Evolutionary conservation across 2,797 vertebrate genomes (phyloP), one percentile per base, ranked within the genome.

Genomic region (Siniperca undulata): DNA sequence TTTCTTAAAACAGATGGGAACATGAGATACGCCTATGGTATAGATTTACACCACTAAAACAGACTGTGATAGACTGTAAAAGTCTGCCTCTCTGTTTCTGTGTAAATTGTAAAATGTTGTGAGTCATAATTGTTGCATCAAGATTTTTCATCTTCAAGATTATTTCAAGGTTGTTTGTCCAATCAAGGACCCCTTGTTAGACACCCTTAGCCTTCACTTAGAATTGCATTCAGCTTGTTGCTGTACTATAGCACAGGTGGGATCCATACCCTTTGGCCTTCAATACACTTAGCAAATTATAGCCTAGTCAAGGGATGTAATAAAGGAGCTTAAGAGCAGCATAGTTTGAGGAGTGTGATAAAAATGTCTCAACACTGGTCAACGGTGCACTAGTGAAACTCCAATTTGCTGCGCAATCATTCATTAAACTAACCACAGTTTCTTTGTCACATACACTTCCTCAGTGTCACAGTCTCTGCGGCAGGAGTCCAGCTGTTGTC

Each of bases 401-500:
- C 42, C 27, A 64, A 56, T 56, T 84, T 0, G 17, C 59, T 34
- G 55, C 44, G 34, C 30, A 60, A 17, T 65, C 42, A 68, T 64
- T 56, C 5, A 1, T 64, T 86, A 44, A 68, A 34, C 30, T 0
- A 74, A 36, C 73, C 14, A 2, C 73, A 13, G 55, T 27, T 65
- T 68, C 14, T 68, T 75, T 79, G 66, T 68, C 74, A 53, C 48
- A 13, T 34, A 7, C 44, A 11, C 24, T 58, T 60, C 30, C 14
- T 34, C 1, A 0, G 7, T 44, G 30, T 67, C 53, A 60, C 20
- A 17, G 68, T 59, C 30, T 68, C 19, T n/a, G 44, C 67, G 85
- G 70, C 79, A 27, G 24, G 7, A 20, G 60, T 85, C 89, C 86
- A 91, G 87, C 84, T 78, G 83, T 82, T 86, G 24, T 86, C 67